Conservation (phyloP, 2,888 invertebrate genomes). For the Scotopteryx bipunctaria region DNA sequence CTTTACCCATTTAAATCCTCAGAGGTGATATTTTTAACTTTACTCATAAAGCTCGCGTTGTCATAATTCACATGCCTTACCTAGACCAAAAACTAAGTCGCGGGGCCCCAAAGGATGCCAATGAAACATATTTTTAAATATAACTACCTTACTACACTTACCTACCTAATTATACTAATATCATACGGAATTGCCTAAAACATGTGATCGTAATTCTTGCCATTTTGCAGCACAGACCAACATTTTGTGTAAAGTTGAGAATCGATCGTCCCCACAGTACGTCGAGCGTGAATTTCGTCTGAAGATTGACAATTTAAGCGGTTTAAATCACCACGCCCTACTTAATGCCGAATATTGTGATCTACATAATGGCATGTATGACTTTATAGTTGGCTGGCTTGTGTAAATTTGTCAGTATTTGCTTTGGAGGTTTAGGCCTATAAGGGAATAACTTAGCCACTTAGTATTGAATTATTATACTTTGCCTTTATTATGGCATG, state of each 20-base stretch:
- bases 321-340: constrained; percentile 4
- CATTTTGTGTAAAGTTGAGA: not conserved
- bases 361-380: too few species aligned
- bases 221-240: not conserved
- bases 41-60: not conserved
- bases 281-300: constrained; percentile 3
- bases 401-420: not conserved
- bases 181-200: not conserved
- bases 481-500: too few species aligned
- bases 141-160: too few species aligned
- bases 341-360: constrained; percentile 3
- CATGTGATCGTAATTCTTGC: not conserved
- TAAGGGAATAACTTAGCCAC: too few species aligned
- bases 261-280: not conserved
- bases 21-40: constrained; percentile 3
- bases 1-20: constrained; percentile 1
- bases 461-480: too few species aligned
- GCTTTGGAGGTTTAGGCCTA: too few species aligned
- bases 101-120: not conserved
- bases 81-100: constrained; percentile 6
- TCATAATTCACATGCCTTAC: constrained; percentile 7
- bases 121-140: not conserved
- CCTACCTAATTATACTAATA: not conserved
- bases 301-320: constrained; percentile 8
- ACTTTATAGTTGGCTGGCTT: not conserved